These are phyloP conservation scores for Columba guinea DNA, from an alignment of 2,797 vertebrate genomes.

Conservation along the genomic window DNA sequence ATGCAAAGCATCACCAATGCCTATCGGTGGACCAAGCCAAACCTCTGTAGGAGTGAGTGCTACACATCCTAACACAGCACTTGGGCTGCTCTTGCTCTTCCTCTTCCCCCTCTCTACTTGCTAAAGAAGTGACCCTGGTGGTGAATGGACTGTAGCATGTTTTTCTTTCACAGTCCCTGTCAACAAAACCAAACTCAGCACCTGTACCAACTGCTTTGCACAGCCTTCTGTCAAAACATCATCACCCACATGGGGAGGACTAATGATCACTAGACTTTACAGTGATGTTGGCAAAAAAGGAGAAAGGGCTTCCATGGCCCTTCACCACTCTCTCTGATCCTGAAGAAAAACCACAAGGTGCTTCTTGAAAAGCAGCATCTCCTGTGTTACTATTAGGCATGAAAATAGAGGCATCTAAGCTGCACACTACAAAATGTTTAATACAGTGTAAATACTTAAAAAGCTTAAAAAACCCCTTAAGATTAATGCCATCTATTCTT, in stretches of 20 bases:
- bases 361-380: neutral
- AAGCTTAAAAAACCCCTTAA: neutral
- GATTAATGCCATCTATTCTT: neutral
- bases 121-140: neutral
- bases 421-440: neutral
- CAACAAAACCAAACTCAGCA: neutral
- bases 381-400: neutral
- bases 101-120: neutral
- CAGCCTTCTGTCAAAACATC: neutral
- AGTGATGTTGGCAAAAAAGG: too few species aligned
- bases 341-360: neutral
- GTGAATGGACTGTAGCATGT: neutral
- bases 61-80: accelerated
- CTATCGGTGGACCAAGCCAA: neutral
- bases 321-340: neutral
- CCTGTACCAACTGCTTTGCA: neutral
- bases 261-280: neutral
- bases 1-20: neutral
- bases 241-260: neutral
- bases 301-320: accelerated
- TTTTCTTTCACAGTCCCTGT: neutral
- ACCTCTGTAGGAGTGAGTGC: neutral
- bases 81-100: neutral
- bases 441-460: neutral
- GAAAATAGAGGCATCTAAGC: neutral